A percentile compares a stretch with the other conserved stretches of the same genome.
Conservation (phyloP, 2,113 vertebrate genomes). For the Eretmochelys imbricata region DNA sequence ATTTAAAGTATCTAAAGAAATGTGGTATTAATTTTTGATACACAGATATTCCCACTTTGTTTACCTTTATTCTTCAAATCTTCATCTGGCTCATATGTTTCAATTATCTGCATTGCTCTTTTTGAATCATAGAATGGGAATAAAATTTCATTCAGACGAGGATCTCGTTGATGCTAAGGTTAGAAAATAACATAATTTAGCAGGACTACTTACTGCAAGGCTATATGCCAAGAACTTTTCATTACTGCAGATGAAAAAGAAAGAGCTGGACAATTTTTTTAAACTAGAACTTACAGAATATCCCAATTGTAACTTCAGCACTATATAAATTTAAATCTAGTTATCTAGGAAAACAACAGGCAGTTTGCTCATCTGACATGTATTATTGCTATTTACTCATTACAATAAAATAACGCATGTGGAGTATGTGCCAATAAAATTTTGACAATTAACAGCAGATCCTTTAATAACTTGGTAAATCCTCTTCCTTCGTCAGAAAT, state of each 20-base stretch:
- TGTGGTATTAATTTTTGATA: neutral
- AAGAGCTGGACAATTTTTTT: slow-evolving; percentile 49
- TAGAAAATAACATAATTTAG: slow-evolving; percentile 75
- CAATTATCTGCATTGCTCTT: slow-evolving; percentile 96
- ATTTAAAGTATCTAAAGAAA: neutral
- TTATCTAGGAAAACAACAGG: neutral
- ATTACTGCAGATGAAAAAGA: slow-evolving; percentile 60
- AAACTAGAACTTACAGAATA: slow-evolving; percentile 33
- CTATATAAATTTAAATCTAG: neutral
- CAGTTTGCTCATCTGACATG: neutral
- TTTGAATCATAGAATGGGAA: slow-evolving; percentile 98
- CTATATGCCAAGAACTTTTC: slow-evolving; percentile 49
- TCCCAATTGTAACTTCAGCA: slow-evolving; percentile 27
- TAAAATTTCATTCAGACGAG: slow-evolving; percentile 97
- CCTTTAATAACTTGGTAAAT: neutral
- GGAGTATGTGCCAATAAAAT: neutral
- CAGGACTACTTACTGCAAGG: slow-evolving; percentile 32
- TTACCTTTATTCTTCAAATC: slow-evolving; percentile 95
- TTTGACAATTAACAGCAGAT: neutral
- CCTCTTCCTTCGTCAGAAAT: neutral
- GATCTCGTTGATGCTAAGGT: slow-evolving; percentile 95
- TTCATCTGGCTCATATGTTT: slow-evolving; percentile 93
- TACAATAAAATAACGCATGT: neutral
- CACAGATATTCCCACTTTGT: neutral
- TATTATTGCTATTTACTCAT: neutral